Evolutionary conservation across 2,797 vertebrate species (phyloP), one percentile per base, ranked within the genome.

Genomic region (Carapus acus): DNA sequence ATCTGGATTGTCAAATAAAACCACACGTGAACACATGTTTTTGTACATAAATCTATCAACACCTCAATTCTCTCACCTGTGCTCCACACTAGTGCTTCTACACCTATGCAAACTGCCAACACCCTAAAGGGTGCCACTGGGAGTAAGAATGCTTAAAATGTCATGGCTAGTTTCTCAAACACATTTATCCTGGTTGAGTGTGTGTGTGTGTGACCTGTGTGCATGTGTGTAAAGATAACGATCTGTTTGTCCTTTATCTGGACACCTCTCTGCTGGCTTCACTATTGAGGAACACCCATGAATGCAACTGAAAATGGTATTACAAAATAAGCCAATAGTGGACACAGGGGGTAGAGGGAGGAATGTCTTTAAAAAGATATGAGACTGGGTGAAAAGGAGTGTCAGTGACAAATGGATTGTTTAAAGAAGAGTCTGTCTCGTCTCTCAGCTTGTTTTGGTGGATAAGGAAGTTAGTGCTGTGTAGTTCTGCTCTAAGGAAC

Each of bases 151-250:
- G 62, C 54, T 39, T 72, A 60, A 75, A 70, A 77, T 68, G 58
- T 44, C 40, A 21, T 37, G 50, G 52, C 43, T 21, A 48, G 0
- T 3, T 53, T 63, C 43, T 49, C 59, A 59, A 64, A 67, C 69
- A 77, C 69, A 80, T 76, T 77, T 84, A 83, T 67, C 69, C 33
- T 13, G 57, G 21, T 17, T 56, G 27, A 2, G 27, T 44, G 41
- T 43, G n/a, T 31, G 12, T 21, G 48, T n/a, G 43, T 12, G 44
- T 8, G 20, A 23, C 24, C 9, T n/a, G 17, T 15, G 27, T 39
- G 15, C 8, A n/a, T 6, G 12, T 36, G 12, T 49, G 34, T 15
- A 8, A 8, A 46, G 13, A 56, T 19, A 52, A 36, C 42, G 54
- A 44, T 47, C 8, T n/a, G n/a, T 7, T 20, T 43, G 24, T 48